Percentiles rank a stretch among this genome's conserved stretches.
Evolutionary conservation across 2,797 vertebrate species (phyloP).

Genomic region (Micrastur ruficollis): DNA sequence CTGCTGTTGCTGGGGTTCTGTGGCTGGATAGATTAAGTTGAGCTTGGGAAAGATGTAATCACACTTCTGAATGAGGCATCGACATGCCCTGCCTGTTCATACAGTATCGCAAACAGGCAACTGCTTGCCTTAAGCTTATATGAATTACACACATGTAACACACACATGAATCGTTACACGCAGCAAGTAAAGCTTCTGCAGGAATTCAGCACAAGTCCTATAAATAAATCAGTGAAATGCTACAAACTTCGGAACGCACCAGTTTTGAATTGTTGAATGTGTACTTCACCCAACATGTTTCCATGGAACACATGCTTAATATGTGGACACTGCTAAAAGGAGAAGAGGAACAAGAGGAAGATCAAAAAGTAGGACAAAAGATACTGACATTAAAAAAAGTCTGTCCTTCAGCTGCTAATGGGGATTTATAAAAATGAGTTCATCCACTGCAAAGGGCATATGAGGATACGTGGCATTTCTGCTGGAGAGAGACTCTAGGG

Average conservation of each 20-base stretch:
- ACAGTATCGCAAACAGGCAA: neutral
- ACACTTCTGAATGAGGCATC: neutral
- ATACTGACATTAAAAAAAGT: neutral
- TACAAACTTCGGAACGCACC: neutral
- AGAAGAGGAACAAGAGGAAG: neutral
- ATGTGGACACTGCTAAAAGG: neutral
- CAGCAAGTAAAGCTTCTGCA: neutral
- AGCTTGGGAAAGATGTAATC: neutral
- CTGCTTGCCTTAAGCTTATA: neutral
- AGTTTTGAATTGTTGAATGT: neutral
- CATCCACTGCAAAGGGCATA: neutral
- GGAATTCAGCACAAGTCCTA: neutral
- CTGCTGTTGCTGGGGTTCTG: neutral
- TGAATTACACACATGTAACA: neutral
- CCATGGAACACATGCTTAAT: neutral
- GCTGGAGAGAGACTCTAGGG: neutral
- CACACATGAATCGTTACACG: neutral
- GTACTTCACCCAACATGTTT: neutral
- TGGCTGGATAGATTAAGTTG: neutral
- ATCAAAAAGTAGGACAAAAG: constrained; percentile 34
- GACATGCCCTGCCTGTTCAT: neutral
- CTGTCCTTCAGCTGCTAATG: neutral
- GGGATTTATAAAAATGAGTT: neutral
- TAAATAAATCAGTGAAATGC: neutral
- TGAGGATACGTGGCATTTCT: constrained; percentile 2